Base-by-base conservation (phyloP, 2,888 invertebrate genomes). In the Caenorhabditis japonica region DNA sequence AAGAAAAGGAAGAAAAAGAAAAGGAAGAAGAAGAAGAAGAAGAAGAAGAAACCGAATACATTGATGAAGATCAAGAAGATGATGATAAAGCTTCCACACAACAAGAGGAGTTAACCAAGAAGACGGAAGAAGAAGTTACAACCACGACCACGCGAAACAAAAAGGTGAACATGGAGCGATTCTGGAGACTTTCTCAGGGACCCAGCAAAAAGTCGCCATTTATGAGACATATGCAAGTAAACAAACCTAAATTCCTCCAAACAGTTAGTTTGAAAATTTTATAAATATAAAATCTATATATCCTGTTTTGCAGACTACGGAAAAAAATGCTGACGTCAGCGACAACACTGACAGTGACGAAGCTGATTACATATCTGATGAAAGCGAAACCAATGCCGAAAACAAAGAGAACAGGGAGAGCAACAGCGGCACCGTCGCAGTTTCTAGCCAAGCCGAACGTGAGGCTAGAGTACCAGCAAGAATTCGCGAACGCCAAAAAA, bases 121-220 rank as follows among this genome's bases (percentile, higher is more conserved):
- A 23, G 12, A 38, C 38, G 27, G 19, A 8, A 17, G 38, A 52
- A 25, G 49, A 44, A 3, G 51, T 30, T 8, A 61, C 51, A 0
- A 34, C 36, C 10, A 30, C 51, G 7, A 33, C 30, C 7, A 59
- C 59, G 10, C 46, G 41, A 5, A 17, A 23, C n/a, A 69, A 60
- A 41, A 64, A 83, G 60, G 64, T 86, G 43, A 87, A 87, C 76
- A 84, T 87, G 85, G 82, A 83, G 33, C 68, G 87, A 15, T 87
- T 87, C 78, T 82, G 77, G 79, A 77, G 83, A 38, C 76, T 87
- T 25, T 79, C 84, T 1, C 66, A 80, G 19, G 66, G 73, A 19
- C 83, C 83, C 38, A 62, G 46, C 44, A 61, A 66, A 19, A 68
- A 66, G n/a, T 71, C 73, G 4, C 71, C 76, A 62, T 68, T 71